Percentiles rank a stretch among this genome's conserved stretches.
phyloP scores from a whole-genome alignment of 1,140 invertebrate species.

The Notospermus geniculatus region DNA sequence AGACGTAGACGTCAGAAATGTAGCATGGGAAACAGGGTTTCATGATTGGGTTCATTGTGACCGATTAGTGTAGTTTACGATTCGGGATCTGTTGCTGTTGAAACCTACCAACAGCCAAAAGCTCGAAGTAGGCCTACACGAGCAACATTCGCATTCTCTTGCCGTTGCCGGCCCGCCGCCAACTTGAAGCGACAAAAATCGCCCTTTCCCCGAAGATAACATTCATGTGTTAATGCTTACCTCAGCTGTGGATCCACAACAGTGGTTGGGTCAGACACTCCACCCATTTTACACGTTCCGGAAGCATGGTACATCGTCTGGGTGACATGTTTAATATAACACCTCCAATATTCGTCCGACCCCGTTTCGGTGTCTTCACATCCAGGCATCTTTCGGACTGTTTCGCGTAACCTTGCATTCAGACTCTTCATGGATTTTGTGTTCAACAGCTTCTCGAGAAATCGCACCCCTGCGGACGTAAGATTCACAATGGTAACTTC shows the following conservation, averaged over 20 bases:
- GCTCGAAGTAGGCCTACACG: no score
- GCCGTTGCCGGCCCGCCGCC: no score
- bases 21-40: no score
- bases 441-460: background rate
- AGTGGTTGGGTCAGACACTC: conserved; percentile 65
- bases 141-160: no score
- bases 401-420: background rate
- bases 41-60: no score
- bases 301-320: conserved; percentile 74
- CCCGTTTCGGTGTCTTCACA: background rate
- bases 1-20: no score
- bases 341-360: conserved; percentile 2
- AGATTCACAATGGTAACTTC: no score
- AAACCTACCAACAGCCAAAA: no score
- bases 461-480: background rate
- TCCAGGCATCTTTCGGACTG: background rate
- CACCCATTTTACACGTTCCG: conserved; percentile 73
- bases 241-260: conserved; percentile 72
- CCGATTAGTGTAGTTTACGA: no score
- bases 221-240: conserved; percentile 7
- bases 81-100: no score
- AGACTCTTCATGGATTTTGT: background rate
- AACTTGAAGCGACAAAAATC: no score
- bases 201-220: background rate
- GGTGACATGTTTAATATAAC: conserved; percentile 62